Conservation (phyloP, 2,797 vertebrate species). For the Dendrocincla fuliginosa region DNA sequence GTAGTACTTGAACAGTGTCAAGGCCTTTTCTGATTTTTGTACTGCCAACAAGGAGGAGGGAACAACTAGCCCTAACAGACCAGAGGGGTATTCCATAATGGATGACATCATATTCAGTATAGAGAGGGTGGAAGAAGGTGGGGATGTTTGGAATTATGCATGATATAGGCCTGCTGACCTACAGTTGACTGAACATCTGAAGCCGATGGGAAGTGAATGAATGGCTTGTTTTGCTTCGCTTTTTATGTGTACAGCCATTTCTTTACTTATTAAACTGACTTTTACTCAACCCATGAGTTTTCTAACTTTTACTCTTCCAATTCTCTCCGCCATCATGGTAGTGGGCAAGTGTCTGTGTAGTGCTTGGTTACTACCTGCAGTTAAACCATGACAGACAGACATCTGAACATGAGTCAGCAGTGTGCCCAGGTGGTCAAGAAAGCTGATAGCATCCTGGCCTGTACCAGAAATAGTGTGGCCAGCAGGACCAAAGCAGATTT, state of each 20-base stretch:
- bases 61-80: not conserved
- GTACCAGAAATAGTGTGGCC: not conserved
- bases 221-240: not conserved
- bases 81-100: not conserved
- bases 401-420: not conserved
- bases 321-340: not conserved
- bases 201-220: not conserved
- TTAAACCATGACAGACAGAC: not conserved
- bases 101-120: not conserved
- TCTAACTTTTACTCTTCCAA: not conserved
- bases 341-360: fast-evolving
- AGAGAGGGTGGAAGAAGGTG: not conserved
- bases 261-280: not conserved
- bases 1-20: not conserved
- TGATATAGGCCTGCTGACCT: not conserved
- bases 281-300: not conserved
- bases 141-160: not conserved
- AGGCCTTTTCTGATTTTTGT: not conserved
- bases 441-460: not conserved
- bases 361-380: not conserved
- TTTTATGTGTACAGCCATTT: fast-evolving
- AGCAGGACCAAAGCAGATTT: not conserved
- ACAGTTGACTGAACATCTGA: not conserved
- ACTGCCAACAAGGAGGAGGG: not conserved
- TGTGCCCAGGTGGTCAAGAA: not conserved